Evolutionary conservation across 1,140 invertebrate genomes (phyloP).

Genomic region (Episyrphus balteatus): DNA sequence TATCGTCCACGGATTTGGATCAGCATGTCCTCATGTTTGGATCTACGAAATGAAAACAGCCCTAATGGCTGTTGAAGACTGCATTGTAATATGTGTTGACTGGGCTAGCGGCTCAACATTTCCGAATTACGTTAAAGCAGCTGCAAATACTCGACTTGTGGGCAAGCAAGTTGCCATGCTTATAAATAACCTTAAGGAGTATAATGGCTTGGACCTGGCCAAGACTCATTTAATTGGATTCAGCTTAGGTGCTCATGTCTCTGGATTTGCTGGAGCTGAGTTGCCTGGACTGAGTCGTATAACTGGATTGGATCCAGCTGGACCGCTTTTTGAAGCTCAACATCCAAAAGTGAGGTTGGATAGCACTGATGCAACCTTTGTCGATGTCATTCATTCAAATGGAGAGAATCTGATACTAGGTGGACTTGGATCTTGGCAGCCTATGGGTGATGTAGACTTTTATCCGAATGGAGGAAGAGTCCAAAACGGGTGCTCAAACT

Average conservation of each 20-base stretch:
- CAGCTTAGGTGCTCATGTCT: constrained; percentile 81
- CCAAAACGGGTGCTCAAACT: constrained; percentile 73
- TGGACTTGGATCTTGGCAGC: constrained; percentile 71
- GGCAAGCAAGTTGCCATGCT: constrained; percentile 80
- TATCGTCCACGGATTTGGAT: constrained; percentile 90
- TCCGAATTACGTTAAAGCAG: constrained; percentile 87
- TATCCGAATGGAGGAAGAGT: constrained; percentile 84
- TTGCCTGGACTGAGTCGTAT: constrained; percentile 73
- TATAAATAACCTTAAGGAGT: constrained; percentile 37
- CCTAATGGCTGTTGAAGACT: constrained; percentile 75
- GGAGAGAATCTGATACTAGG: constrained; percentile 79
- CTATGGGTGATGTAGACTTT: constrained; percentile 85
- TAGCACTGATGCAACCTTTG: constrained; percentile 75
- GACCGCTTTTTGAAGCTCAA: constrained; percentile 79
- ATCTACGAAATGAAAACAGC: constrained; percentile 86
- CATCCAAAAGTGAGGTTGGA: constrained; percentile 70
- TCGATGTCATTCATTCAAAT: constrained; percentile 92
- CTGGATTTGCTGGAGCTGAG: constrained; percentile 83
- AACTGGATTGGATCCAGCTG: constrained; percentile 82
- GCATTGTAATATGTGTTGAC: constrained; percentile 86
- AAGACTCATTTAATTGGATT: constrained; percentile 87
- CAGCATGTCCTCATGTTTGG: constrained; percentile 81
- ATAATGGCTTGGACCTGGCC: constrained; percentile 31
- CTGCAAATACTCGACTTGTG: constrained; percentile 84
- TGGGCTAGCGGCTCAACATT: constrained; percentile 85